Base-by-base conservation (phyloP, 2,797 vertebrate species). In the Syndactyla subalaris region DNA sequence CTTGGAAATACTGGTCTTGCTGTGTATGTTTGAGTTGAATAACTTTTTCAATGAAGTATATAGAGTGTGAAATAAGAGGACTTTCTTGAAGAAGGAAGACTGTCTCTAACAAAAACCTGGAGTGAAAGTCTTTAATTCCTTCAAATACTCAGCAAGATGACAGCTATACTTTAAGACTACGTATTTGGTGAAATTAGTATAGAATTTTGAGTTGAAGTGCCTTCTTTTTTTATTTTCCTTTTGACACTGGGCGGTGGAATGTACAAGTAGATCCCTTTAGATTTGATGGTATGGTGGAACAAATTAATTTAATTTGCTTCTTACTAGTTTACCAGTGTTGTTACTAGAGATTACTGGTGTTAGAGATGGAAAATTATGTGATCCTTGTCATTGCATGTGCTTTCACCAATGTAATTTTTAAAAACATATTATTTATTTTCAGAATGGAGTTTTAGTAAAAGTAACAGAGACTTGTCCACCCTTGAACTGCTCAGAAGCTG, bases 371-470 rank as follows among this genome's bases (percentile, higher is more conserved):
- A 71, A 68, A 74, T 12, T 49, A 19, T 24, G 45, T 85, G 68
- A 76, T 59, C 38, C 27, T 79, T 83, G 29, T 13, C 7, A 2
- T 43, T 67, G 49, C 4, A 5, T 18, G 0, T 30, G 23, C 63
- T 96, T 89, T 92, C 32, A 79, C 67, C n/a, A n/a, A 14, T 75
- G 45, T 87, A 1, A 38, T 39, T 65, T 88, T 62, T 7, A 0
- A 1, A 80, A 17, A 85, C 89, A 92, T 70, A 18, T 71, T 95
- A 34, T 97, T 97, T 97, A 36, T 95, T 97, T 98, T 43, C 98
- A 99, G 99, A 98, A 98, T 45, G 99, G 99, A 95, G 97, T 99
- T 94, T 98, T 99, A 98, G 97, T 98, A 88, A 98, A 98, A 97
- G 98, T 99, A 45, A 98, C 98, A 21, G 99, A 99, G 95, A 97